Conservation (phyloP, 2,797 vertebrate genomes). For the Emys orbicularis region DNA sequence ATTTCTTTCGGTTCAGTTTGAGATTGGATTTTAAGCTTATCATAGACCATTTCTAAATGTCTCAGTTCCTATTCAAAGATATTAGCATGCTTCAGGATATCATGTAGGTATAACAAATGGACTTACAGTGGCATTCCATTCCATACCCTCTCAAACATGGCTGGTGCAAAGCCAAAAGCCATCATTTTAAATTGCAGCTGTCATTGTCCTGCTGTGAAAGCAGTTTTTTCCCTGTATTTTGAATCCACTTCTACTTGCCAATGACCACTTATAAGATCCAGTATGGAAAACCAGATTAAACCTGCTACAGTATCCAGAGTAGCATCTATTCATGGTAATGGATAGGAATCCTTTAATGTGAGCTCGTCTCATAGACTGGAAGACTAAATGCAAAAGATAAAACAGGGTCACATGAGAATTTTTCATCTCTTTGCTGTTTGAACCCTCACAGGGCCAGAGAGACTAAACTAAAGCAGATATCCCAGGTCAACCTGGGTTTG, state of each 20-base stretch:
- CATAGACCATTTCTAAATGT: neutral
- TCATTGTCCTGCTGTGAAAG: neutral
- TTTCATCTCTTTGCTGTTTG: neutral
- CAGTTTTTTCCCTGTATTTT: too few species aligned
- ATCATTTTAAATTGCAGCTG: neutral
- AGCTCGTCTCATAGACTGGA: too few species aligned
- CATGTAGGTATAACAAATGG: neutral
- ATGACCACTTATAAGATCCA: too few species aligned
- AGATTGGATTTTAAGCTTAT: neutral
- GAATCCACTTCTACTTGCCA: too few species aligned
- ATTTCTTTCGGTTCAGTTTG: rapidly evolving
- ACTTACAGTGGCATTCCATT: neutral
- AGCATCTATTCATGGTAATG: too few species aligned
- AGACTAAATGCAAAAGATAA: neutral
- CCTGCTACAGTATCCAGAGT: too few species aligned
- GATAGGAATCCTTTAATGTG: too few species aligned
- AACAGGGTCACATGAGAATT: neutral
- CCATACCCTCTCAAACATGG: neutral
- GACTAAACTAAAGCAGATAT: neutral
- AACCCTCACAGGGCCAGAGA: neutral
- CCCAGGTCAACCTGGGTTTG: neutral
- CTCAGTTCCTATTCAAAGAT: too few species aligned
- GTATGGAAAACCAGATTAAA: too few species aligned
- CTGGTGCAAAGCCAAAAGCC: neutral
- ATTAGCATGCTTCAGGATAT: neutral